A percentile compares a stretch with the other conserved stretches of the same genome.
Conservation (phyloP, 2,797 vertebrate species). For the Tolypeutes matacus region DNA sequence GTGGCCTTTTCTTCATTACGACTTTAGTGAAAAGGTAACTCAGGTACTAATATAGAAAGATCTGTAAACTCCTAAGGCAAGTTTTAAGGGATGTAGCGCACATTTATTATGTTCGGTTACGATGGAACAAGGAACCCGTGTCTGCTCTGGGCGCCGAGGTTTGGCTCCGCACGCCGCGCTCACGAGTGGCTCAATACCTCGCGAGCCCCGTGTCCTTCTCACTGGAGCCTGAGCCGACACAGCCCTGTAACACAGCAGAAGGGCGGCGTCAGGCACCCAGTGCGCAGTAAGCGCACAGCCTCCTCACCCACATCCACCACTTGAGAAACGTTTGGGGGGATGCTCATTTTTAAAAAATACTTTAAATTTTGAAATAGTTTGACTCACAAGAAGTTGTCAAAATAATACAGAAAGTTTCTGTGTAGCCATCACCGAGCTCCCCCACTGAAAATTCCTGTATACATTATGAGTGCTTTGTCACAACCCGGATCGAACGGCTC, state of each 20-base stretch:
- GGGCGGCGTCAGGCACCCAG: not conserved
- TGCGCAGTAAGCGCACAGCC: no score
- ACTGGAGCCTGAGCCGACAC: conserved; percentile 92
- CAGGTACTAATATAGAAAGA: conserved; percentile 95
- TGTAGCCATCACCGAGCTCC: no score
- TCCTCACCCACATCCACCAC: no score
- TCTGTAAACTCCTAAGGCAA: conserved; percentile 93
- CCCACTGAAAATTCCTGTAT: no score
- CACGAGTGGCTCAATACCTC: conserved; percentile 90
- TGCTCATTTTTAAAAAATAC: no score
- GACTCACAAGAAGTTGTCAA: no score
- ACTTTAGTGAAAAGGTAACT: conserved; percentile 96
- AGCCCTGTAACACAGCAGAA: conserved; percentile 90
- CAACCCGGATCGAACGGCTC: no score
- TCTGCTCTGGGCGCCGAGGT: conserved; percentile 82
- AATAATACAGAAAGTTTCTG: no score
- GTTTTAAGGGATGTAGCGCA: conserved; percentile 93
- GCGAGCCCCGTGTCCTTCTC: conserved; percentile 92
- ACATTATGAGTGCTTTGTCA: no score
- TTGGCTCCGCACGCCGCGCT: conserved; percentile 78
- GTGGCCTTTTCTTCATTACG: conserved; percentile 95
- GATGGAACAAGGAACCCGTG: conserved; percentile 88
- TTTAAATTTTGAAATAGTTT: no score
- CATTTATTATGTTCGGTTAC: conserved; percentile 94
- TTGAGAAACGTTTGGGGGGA: no score